Conservation (phyloP, 2,797 vertebrate genomes). For the Pangasius krempfi region DNA sequence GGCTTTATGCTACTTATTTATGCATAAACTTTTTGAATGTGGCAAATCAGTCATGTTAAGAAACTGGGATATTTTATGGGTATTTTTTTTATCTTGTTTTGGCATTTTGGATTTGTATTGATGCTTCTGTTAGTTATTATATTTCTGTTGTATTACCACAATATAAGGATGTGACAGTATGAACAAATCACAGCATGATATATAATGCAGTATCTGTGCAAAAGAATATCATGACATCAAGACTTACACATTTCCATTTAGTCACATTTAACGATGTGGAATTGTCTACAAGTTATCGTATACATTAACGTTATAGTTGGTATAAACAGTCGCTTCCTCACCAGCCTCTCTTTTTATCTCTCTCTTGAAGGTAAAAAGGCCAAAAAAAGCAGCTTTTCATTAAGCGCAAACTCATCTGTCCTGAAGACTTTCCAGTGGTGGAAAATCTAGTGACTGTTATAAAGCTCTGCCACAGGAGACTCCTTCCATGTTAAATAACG, state of each 20-base stretch:
- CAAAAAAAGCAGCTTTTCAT: neutral
- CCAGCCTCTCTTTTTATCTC: neutral
- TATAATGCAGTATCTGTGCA: too few relatives aligned
- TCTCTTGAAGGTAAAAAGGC: neutral
- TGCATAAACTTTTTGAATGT: neutral
- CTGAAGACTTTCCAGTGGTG: neutral
- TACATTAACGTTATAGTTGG: too few relatives aligned
- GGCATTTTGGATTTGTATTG: neutral
- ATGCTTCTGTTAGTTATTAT: neutral
- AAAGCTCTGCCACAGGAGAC: neutral
- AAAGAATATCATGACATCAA: too few relatives aligned
- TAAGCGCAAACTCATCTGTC: neutral
- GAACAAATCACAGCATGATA: neutral
- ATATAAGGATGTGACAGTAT: neutral
- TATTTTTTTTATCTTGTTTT: neutral
- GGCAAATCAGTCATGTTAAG: neutral
- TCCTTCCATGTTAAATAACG: neutral
- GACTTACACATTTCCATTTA: neutral
- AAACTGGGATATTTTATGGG: neutral
- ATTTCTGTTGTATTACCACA: neutral
- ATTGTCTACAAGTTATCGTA: neutral
- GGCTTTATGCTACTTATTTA: conserved; percentile 45
- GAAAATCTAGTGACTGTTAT: neutral
- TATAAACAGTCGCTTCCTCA: neutral
- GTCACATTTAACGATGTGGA: neutral